A percentile compares a stretch with the other conserved stretches of the same genome.
Conservation (phyloP, 2,888 invertebrate species). For the Cataglyphis cursor region DNA sequence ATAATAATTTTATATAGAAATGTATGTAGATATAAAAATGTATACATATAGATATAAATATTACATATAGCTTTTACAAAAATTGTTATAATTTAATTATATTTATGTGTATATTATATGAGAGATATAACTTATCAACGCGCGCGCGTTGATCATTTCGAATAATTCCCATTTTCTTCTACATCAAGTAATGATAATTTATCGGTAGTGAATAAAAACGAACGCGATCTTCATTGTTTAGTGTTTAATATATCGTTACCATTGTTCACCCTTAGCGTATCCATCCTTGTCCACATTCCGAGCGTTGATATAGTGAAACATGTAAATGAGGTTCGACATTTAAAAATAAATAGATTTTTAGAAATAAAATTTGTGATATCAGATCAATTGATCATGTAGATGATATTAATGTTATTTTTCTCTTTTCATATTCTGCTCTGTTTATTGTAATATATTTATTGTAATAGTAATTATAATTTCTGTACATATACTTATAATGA, state of each 20-base stretch:
- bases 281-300: not conserved
- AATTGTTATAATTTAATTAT: slow-evolving; percentile 1
- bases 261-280: not conserved
- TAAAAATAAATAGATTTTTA: not conserved
- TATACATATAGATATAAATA: not conserved
- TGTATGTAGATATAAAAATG: not conserved
- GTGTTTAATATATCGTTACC: not conserved
- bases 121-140: not conserved
- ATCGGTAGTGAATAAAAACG: slow-evolving; percentile 4
- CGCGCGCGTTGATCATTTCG: not conserved
- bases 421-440: not conserved
- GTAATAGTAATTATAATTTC: slow-evolving; percentile 1
- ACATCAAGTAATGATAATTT: slow-evolving; percentile 10
- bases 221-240: not conserved
- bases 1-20: not conserved
- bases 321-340: not conserved
- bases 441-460: slow-evolving; percentile 12
- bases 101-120: not conserved
- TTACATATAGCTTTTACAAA: not conserved
- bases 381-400: not conserved
- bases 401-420: not conserved
- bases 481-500: not conserved
- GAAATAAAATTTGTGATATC: not conserved
- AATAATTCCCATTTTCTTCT: not conserved
- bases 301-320: not conserved